phyloP scores from a whole-genome alignment of 2,113 vertebrate genomes.

The Pleuronectes platessa region DNA sequence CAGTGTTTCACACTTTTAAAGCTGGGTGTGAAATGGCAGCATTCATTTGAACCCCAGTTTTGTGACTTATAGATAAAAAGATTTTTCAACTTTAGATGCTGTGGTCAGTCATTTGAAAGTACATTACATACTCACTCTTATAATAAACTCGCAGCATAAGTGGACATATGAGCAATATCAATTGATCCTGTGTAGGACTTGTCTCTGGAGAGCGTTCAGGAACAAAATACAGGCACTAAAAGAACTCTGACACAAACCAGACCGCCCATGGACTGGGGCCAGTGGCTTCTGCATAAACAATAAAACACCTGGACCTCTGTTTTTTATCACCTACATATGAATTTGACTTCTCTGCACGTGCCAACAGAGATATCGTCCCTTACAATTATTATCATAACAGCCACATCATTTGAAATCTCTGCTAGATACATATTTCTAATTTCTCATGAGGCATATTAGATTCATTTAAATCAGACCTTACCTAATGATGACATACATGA shows the following conservation, averaged over 20 bases:
- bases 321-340: not conserved
- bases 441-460: not conserved
- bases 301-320: not conserved
- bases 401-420: not conserved
- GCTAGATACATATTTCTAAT: not conserved
- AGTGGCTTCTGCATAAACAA: not conserved
- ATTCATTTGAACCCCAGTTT: not conserved
- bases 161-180: not conserved
- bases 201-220: not conserved
- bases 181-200: not conserved
- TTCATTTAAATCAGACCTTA: conserved; percentile 72
- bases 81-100: not conserved
- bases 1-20: not conserved
- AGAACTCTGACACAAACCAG: too few relatives aligned
- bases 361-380: too few relatives aligned
- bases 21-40: conserved; percentile 1
- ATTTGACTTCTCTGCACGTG: too few relatives aligned
- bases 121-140: not conserved
- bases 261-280: not conserved
- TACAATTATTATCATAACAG: too few relatives aligned
- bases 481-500: conserved; percentile 99
- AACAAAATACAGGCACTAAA: too few relatives aligned
- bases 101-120: not conserved
- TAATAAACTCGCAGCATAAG: not conserved
- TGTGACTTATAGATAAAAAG: not conserved